These are phyloP conservation scores for Emberiza fucata DNA, from an alignment of 2,113 vertebrate genomes.

Conservation along the genomic window DNA sequence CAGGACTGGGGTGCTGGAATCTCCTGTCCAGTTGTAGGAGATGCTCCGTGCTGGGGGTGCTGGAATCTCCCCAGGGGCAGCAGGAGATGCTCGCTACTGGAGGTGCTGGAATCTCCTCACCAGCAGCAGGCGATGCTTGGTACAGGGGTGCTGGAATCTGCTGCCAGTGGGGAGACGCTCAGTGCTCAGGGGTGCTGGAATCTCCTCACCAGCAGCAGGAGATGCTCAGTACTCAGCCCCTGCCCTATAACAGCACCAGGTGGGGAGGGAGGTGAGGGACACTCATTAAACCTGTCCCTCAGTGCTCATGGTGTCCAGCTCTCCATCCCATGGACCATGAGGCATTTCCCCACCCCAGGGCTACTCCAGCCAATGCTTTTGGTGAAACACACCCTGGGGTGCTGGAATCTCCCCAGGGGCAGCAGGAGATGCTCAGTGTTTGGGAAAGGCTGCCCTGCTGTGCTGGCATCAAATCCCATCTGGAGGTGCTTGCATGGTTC, in stretches of 20 bases:
- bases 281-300: not conserved
- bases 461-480: fast-evolving
- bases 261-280: not conserved
- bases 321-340: fast-evolving
- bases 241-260: not conserved
- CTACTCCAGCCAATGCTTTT: fast-evolving
- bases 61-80: too few relatives aligned
- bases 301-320: not conserved
- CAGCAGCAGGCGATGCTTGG: too few relatives aligned
- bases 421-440: not conserved
- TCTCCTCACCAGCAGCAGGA: too few relatives aligned
- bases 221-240: not conserved
- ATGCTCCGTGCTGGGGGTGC: too few relatives aligned
- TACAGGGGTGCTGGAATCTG: too few relatives aligned
- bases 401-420: not conserved
- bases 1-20: too few relatives aligned
- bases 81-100: too few relatives aligned
- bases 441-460: not conserved
- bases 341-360: fast-evolving
- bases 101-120: too few relatives aligned
- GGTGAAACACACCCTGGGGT: not conserved
- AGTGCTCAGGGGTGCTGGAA: too few relatives aligned
- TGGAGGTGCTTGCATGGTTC: not conserved
- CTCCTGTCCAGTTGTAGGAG: too few relatives aligned
- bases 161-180: too few relatives aligned